These are phyloP conservation scores for Nothocercus julius DNA, from an alignment of 2,113 vertebrate genomes.

Conservation along the genomic window DNA sequence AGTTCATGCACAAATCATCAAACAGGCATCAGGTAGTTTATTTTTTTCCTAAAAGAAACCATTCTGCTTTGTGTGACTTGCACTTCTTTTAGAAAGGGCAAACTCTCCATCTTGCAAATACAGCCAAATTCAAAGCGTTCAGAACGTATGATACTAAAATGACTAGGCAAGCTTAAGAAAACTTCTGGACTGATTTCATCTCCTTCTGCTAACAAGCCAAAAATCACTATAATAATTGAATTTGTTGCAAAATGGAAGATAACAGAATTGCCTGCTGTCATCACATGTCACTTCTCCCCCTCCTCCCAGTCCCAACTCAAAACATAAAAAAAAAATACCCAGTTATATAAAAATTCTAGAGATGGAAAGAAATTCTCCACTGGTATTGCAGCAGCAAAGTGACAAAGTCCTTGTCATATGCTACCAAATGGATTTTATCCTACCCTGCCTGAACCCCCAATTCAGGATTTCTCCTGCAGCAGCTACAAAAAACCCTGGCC, in stretches of 20 bases:
- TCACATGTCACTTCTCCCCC: not conserved
- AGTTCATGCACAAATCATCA: not conserved
- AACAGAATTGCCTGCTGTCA: not conserved
- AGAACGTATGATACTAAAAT: not conserved
- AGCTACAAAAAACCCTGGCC: not conserved
- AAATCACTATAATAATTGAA: not conserved
- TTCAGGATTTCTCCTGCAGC: not conserved
- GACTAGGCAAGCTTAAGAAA: not conserved
- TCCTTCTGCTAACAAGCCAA: not conserved
- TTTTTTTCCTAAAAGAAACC: not conserved
- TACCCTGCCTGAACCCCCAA: not conserved
- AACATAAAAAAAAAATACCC: not conserved
- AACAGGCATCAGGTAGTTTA: not conserved
- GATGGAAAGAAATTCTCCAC: not conserved
- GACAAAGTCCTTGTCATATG: not conserved
- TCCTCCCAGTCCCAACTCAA: not conserved
- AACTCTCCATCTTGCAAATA: not conserved
- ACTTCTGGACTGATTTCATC: not conserved
- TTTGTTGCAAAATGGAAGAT: not conserved
- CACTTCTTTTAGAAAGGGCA: not conserved
- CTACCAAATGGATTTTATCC: not conserved
- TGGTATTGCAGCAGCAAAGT: not conserved
- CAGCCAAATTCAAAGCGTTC: not conserved
- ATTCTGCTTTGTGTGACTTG: not conserved
- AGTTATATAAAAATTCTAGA: not conserved